These are phyloP conservation scores for Chrysomallon squamiferum DNA, from an alignment of 1,140 invertebrate genomes.

Conservation along the genomic window DNA sequence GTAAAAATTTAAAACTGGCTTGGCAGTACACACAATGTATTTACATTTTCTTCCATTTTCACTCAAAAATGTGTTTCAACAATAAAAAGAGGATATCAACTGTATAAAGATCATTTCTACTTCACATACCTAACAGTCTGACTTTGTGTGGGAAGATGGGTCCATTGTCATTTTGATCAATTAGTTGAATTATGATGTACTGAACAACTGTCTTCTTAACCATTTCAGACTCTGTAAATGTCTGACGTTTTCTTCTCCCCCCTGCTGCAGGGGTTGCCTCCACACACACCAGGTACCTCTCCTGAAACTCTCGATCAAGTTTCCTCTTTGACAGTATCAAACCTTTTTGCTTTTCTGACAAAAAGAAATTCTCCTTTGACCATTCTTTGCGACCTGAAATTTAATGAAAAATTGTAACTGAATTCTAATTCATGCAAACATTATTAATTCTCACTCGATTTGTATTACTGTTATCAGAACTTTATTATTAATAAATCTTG, in stretches of 20 bases:
- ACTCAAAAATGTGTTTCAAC: too few species aligned
- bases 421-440: not conserved
- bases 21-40: too few species aligned
- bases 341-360: conserved; percentile 1
- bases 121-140: conserved; percentile 23
- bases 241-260: conserved; percentile 3
- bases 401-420: not conserved
- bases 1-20: too few species aligned
- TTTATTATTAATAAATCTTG: too few species aligned
- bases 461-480: too few species aligned
- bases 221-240: conserved; percentile 3
- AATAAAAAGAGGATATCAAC: too few species aligned
- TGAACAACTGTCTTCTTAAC: conserved; percentile 15
- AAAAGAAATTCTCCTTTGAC: too few species aligned
- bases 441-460: too few species aligned
- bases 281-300: conserved; percentile 34
- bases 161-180: conserved; percentile 41
- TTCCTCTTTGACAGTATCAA: conserved; percentile 11
- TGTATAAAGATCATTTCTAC: too few species aligned
- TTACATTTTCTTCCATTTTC: too few species aligned
- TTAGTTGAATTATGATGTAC: conserved; percentile 26
- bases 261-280: not conserved
- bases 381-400: too few species aligned
- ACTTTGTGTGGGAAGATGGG: conserved; percentile 20
- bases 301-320: conserved; percentile 28